Percentiles rank a stretch among this genome's conserved stretches.
Conservation (phyloP, 2,113 vertebrate genomes). For the Chinchilla lanigera region DNA sequence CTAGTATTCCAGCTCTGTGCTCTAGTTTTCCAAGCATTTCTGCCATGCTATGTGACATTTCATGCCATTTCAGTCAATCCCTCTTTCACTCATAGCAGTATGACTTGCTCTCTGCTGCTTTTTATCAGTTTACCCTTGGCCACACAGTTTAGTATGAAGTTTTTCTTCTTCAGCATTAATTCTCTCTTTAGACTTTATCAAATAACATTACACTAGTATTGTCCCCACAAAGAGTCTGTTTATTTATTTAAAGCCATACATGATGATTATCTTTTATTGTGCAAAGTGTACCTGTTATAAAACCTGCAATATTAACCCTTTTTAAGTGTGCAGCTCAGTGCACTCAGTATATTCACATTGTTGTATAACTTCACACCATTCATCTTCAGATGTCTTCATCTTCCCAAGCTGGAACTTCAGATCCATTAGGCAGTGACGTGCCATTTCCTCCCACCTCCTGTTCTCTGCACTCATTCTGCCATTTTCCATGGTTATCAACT, state of each 20-base stretch:
- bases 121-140: background rate
- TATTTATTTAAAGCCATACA: background rate
- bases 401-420: background rate
- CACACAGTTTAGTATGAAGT: too few species aligned
- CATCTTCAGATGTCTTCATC: background rate
- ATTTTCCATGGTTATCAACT: background rate
- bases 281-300: too few species aligned
- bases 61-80: background rate
- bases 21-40: background rate
- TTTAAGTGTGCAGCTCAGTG: background rate
- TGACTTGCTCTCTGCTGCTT: background rate
- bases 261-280: background rate
- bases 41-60: background rate
- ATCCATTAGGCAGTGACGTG: background rate
- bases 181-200: background rate
- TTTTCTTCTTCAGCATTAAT: background rate
- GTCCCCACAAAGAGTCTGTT: fast-evolving
- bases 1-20: too few species aligned
- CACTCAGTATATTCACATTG: too few species aligned
- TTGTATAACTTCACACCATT: background rate
- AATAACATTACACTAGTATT: background rate
- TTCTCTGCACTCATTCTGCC: background rate
- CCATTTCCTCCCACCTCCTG: background rate
- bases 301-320: background rate
- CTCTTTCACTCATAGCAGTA: background rate